Evolutionary conservation across 2,888 invertebrate genomes (phyloP).

Genomic region (Apoda limacodes): DNA sequence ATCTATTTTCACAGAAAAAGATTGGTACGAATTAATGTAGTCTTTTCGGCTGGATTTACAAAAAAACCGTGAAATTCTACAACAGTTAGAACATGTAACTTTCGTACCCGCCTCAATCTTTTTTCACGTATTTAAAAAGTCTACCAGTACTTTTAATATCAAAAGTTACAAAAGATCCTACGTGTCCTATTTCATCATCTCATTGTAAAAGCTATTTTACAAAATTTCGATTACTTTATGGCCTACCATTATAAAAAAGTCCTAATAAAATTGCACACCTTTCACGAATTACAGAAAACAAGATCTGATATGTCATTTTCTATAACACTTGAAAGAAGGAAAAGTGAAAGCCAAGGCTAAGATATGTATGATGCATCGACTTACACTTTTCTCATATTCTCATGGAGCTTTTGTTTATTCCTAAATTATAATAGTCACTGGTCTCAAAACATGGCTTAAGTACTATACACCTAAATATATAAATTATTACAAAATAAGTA

Average conservation of each 20-base stretch:
- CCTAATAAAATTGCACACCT: constrained; percentile 43
- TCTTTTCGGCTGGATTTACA: constrained; percentile 32
- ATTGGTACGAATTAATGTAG: constrained; percentile 63
- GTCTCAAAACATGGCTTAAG: constrained; percentile 70
- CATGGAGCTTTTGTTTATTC: constrained; percentile 48
- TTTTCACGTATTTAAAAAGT: constrained; percentile 32
- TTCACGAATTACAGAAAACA: constrained; percentile 60
- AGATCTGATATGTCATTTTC: constrained; percentile 49
- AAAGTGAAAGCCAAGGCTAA: constrained; percentile 51
- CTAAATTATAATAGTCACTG: constrained; percentile 69
- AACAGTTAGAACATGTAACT: constrained; percentile 46
- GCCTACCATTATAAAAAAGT: constrained; percentile 51
- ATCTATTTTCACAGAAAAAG: constrained; percentile 55
- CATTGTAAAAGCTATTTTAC: constrained; percentile 54
- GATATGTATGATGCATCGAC: constrained; percentile 40
- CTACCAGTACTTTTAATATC: constrained; percentile 67
- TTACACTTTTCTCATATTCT: constrained; percentile 44
- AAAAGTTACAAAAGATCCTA: constrained; percentile 66
- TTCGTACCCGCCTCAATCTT: constrained; percentile 62
- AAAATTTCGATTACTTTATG: constrained; percentile 49
- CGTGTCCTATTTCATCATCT: constrained; percentile 41
- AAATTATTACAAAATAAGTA: constrained; percentile 71
- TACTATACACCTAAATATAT: constrained; percentile 70
- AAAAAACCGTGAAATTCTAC: constrained; percentile 35
- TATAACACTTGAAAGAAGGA: constrained; percentile 48